Base-by-base conservation (phyloP, 2,113 vertebrate genomes). In the Anoura caudifer region DNA sequence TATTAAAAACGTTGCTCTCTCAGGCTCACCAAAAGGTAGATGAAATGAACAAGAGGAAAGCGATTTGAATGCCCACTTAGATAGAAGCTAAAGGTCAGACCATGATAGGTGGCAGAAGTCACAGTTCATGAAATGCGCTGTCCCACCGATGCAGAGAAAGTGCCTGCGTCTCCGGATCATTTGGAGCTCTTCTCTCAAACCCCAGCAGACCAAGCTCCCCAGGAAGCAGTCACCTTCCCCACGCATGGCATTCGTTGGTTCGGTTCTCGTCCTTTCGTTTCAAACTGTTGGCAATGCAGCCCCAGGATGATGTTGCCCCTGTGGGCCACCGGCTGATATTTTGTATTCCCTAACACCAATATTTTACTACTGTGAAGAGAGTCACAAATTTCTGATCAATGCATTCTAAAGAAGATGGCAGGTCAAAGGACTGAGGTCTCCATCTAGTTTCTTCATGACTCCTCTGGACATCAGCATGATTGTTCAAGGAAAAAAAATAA, bases 231-330 rank as follows among this genome's bases (percentile, higher is more conserved):
- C 36, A 17, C 56, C 24, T 47, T 76, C 63, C 33, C 17, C 26
- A 65, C 36, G 26, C 19, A 31, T 45, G 17, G 17, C 22, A 36
- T 12, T 41, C n/a, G 10, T 2, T 10, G 0, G 0, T 7, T 26
- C n/a, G 2, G 24, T 36, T 77, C 72, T 77, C 56, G 61, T 59
- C 87, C 41, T 86, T 38, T 41, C 10, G 11, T 28, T 45, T 43
- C 67, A 75, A 90, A 85, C 11, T 14, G 5, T 36, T 56, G 24
- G 52, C n/a, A 90, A 15, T 20, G 13, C 73, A 85, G 11, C 16
- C 13, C 70, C n/a, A 41, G 59, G 52, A 61, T 43, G 65, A 61
- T 33, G n/a, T 6, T 59, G 33, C 13, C 9, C 43, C 43, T 87
- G 87, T 70, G 31, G 28, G 41, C 43, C 54, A 20, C 52, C 1